These are phyloP conservation scores for Leptestheria dahalacensis DNA, from an alignment of 1,140 invertebrate species.

Conservation along the genomic window DNA sequence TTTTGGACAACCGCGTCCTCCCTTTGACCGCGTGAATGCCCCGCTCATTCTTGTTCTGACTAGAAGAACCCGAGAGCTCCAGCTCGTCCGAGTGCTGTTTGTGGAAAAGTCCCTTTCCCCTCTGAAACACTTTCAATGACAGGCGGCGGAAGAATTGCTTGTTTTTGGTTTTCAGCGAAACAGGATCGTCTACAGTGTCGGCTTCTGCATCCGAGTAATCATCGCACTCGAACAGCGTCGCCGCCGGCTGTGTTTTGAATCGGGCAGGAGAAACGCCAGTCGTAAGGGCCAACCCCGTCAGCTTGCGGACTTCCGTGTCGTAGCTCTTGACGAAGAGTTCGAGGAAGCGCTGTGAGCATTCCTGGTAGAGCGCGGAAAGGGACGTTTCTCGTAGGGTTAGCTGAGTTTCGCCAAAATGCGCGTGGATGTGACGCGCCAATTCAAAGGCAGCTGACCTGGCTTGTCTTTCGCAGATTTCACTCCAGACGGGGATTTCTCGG, in stretches of 20 bases:
- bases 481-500: constrained; percentile 8
- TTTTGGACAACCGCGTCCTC: constrained; percentile 71
- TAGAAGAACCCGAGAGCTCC: constrained; percentile 45
- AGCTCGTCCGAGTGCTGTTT: constrained; percentile 83
- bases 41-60: constrained; percentile 22
- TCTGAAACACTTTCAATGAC: constrained; percentile 72
- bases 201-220: constrained; percentile 53
- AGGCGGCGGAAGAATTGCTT: constrained; percentile 64
- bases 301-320: constrained; percentile 1
- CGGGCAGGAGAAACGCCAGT: no score
- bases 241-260: background rate
- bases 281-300: background rate
- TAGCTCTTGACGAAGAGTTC: constrained; percentile 9
- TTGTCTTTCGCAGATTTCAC: constrained; percentile 7
- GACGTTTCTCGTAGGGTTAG: background rate
- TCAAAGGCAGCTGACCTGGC: constrained; percentile 6
- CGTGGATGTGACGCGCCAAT: constrained; percentile 5
- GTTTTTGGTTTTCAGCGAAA: constrained; percentile 55
- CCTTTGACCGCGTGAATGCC: constrained; percentile 28
- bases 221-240: constrained; percentile 30
- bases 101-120: constrained; percentile 69
- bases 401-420: constrained; percentile 4
- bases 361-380: background rate
- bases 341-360: background rate
- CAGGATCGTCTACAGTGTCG: constrained; percentile 37